phyloP scores from a whole-genome alignment of 2,113 vertebrate genomes.

The Crypturellus undulatus region DNA sequence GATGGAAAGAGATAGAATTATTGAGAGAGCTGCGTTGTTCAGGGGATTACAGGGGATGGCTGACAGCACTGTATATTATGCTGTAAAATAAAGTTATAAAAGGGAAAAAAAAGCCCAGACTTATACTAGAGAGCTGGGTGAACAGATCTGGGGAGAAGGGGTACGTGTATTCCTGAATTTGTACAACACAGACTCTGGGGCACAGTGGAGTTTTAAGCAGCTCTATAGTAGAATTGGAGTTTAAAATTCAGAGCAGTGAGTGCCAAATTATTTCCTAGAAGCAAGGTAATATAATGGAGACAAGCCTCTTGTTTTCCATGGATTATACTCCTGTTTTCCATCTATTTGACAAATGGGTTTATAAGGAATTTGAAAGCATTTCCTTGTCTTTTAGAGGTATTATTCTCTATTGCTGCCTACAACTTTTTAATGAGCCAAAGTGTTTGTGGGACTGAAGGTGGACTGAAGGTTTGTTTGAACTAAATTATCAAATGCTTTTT shows the following conservation, averaged over 20 bases:
- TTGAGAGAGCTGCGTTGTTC: background rate
- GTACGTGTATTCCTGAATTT: background rate
- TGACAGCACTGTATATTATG: background rate
- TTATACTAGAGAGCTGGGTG: background rate
- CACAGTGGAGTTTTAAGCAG: background rate
- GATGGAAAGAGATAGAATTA: background rate
- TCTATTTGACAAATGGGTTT: background rate
- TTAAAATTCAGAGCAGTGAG: background rate
- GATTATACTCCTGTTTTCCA: background rate
- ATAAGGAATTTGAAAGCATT: background rate
- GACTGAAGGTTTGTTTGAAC: background rate
- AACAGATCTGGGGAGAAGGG: background rate
- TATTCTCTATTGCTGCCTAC: background rate
- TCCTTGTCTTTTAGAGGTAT: background rate
- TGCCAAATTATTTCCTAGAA: background rate
- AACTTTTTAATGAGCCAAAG: background rate
- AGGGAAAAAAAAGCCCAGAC: background rate
- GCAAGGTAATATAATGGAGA: background rate
- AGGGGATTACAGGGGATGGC: background rate
- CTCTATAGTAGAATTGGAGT: background rate
- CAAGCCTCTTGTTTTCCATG: background rate
- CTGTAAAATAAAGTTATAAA: rapidly evolving
- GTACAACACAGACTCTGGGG: background rate
- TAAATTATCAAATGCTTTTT: background rate
- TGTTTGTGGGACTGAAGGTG: background rate